These are phyloP conservation scores for Scaptomyza hsui DNA, from an alignment of 1,140 invertebrate genomes.

Conservation along the genomic window DNA sequence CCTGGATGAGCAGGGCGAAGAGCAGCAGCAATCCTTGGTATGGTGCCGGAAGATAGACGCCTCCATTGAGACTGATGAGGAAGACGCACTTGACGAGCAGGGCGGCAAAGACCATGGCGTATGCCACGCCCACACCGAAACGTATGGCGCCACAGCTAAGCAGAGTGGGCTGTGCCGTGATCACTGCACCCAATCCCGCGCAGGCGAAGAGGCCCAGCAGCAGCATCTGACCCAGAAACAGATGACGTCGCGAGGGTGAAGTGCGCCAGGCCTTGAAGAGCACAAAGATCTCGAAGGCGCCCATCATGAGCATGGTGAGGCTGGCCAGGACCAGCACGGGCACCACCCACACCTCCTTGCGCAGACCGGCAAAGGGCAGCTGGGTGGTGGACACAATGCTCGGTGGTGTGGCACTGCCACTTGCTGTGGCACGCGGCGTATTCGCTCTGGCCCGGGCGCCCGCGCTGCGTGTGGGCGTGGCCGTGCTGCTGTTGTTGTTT, in stretches of 20 bases:
- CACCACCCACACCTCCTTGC: constrained; percentile 93
- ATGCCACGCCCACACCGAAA: constrained; percentile 93
- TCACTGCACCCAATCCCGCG: constrained; percentile 91
- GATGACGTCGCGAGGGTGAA: constrained; percentile 92
- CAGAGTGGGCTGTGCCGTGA: constrained; percentile 91
- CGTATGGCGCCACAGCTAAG: constrained; percentile 93
- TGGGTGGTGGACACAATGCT: constrained; percentile 73
- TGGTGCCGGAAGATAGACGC: constrained; percentile 95
- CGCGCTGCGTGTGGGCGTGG: constrained; percentile 56
- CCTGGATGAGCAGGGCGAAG: constrained; percentile 94
- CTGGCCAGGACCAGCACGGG: constrained; percentile 92
- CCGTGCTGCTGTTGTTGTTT: constrained; percentile 23
- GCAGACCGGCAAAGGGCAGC: constrained; percentile 83
- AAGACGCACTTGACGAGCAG: constrained; percentile 97
- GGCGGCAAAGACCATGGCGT: constrained; percentile 95
- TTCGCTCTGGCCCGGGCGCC: constrained; percentile 65
- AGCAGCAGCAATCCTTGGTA: constrained; percentile 95
- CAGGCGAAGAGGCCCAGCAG: constrained; percentile 93
- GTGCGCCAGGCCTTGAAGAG: constrained; percentile 93
- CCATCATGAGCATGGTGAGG: constrained; percentile 91
- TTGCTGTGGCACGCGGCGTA: constrained; percentile 42
- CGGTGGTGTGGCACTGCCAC: constrained; percentile 61
- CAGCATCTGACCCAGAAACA: constrained; percentile 96
- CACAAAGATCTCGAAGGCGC: constrained; percentile 94
- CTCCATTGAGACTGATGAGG: constrained; percentile 94